Base-by-base conservation (phyloP, 2,113 vertebrate species). In the Bambusicola thoracicus region DNA sequence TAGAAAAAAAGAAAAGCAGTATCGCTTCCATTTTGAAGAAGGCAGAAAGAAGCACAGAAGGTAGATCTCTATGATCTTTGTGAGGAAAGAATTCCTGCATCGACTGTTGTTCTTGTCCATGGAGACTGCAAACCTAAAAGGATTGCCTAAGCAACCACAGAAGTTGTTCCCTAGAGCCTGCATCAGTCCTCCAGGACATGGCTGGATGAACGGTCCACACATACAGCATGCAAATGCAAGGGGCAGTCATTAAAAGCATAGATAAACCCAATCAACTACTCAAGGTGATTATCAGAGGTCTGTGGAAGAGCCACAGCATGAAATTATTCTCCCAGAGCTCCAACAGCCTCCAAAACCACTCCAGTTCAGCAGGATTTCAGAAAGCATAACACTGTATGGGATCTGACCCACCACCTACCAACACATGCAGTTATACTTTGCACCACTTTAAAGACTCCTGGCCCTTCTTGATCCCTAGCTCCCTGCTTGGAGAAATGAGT, bases 331-430 rank as follows among this genome's bases (percentile, higher is more conserved):
- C 17, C 14, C 18, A 40, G 34, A 85, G 32, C n/a, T 48, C 22
- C 3, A 49, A 40, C 7, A 53, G 48, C 38, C 38, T 73, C 61
- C 61, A 65, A 34, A 78, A 32, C 67, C 29, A 32, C 24, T 14
- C 10, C 15, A 51, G 44, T 51, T 67, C 65, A 55, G 24, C 59
- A 48, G 66, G 30, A 73, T 81, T 88, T 81, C 65, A 85, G 25
- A 41, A 22, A 62, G 6, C 4, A 3, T 21, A 61, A 19, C 30
- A 32, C 11, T 18, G 66, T 1, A 0, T 38, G 36, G 49, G 15
- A 41, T 34, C 44, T 76, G 41, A 77, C 41, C 25, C 30, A 46
- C 29, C 48, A 58, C 41, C 25, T 22, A 41, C 24, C 48, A 56
- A 32, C 46, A 56, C 24, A 68, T 8, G 4, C 40, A 21, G 15